phyloP scores from a whole-genome alignment of 2,888 invertebrate genomes.

The Geotrupes spiniger region DNA sequence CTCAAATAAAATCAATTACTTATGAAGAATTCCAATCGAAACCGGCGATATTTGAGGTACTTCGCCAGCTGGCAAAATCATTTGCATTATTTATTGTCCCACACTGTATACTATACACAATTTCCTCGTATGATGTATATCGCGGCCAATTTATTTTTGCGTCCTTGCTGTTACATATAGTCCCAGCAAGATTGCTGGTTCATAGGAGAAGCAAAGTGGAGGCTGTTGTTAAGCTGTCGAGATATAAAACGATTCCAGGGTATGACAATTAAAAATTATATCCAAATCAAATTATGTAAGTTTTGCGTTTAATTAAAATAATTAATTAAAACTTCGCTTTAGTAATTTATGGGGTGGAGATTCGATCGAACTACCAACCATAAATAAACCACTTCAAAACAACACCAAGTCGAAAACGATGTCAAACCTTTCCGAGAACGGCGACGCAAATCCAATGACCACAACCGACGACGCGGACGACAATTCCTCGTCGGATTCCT shows the following conservation, averaged over 20 bases:
- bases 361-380: slow-evolving; percentile 21
- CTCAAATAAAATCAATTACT: slow-evolving; percentile 53
- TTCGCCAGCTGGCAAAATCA: slow-evolving; percentile 53
- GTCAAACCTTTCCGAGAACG: too few relatives aligned
- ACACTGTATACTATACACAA: slow-evolving; percentile 49
- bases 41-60: slow-evolving; percentile 47
- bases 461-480: slow-evolving; percentile 9
- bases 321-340: too few relatives aligned
- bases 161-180: slow-evolving; percentile 11
- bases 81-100: slow-evolving; percentile 52
- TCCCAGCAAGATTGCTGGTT: slow-evolving; percentile 13
- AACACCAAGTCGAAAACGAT: not conserved
- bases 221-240: slow-evolving; percentile 3
- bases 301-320: too few relatives aligned
- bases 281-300: too few relatives aligned
- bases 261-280: slow-evolving; percentile 4
- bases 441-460: slow-evolving; percentile 9
- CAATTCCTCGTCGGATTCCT: slow-evolving; percentile 13
- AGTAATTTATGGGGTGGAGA: slow-evolving; percentile 16
- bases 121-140: slow-evolving; percentile 44
- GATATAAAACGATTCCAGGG: slow-evolving; percentile 20
- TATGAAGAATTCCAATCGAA: slow-evolving; percentile 54
- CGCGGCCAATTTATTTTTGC: slow-evolving; percentile 18
- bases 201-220: not conserved
- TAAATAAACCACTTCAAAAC: slow-evolving; percentile 12